Base-by-base conservation (phyloP, 2,888 invertebrate genomes). In the Galerucella nymphaeae region DNA sequence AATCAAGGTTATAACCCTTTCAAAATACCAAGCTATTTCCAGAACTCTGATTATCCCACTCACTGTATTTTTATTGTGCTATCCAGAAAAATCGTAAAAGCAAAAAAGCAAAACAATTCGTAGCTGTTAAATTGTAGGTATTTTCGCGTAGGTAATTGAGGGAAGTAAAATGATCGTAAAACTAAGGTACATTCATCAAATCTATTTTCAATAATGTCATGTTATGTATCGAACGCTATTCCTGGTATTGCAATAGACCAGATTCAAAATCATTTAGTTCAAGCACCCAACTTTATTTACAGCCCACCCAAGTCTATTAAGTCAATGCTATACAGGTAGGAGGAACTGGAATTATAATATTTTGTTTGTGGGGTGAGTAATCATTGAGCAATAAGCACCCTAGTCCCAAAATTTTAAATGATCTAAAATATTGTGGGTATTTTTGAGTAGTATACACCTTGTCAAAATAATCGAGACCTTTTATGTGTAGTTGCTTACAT, bases 91-190 rank as follows among this genome's bases (percentile, higher is more conserved):
- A 30, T 58, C 58, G n/a, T 58, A 50, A 50, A 14, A 50, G 45
- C 3, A 16, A 50, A 50, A 50, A 50, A n/a, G 14, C 14, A 50
- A 14, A 14, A 45, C 16, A n/a, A 23, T 23, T 14, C 23, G 30
- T 1, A 58, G 9, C 20, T 30, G 23, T 23, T 30, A 58, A 14
- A 20, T n/a, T 23, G 58, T 23, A 58, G 58, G 20, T 58, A 58
- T 58, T 58, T 58, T 20, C 14, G 58, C 20, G 58, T 58, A n/a
- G 58, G 58, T 58, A 58, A 58, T 58, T 58, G 20, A 23, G 30
- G 11, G 13, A 58, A 23, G 14, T 30, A 4, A 50, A 16, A 50
- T 8, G 50, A n/a, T 14, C 50, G n/a, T 50, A 50, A 50, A 50
- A 13, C n/a, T 30, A 8, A n/a, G n/a, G n/a, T 50, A 50, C 50